Evolutionary conservation across 2,888 invertebrate genomes (phyloP), one percentile per base, ranked within the genome.

Genomic region (Cyclophora albipunctata): DNA sequence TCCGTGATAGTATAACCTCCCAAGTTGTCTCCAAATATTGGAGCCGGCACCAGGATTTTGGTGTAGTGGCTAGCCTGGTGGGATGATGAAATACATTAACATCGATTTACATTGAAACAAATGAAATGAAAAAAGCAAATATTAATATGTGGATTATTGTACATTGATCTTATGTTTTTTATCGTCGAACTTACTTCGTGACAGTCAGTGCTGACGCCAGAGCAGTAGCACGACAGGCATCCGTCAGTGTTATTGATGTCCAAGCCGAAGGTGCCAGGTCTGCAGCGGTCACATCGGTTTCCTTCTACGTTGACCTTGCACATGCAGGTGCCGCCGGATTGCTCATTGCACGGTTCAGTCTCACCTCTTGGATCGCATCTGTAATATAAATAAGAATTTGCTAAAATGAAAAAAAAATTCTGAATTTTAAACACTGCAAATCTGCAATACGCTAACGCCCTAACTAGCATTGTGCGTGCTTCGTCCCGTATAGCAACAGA

Each of bases 161-260:
- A 2, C 20, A 20, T 20, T 20, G 20, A 20, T 20, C 2, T 45
- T 7, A 33, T 34, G 3, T 7, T 42, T 42, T n/a, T 7, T 42
- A 7, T 42, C 7, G 4, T 42, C 5, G 3, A 45, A 34, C 53
- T 63, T 69, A 87, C 89, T 71, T 95, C 94, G 46, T 91, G 90
- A 73, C 98, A 98, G 37, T 92, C 90, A 3, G 85, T 87, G 0
- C 94, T 91, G 5, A 94, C 92, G 6, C 95, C 96, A 34, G 95
- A 96, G 78, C 98, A 98, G 89, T 93, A 98, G 75, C 98, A 98
- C 49, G 93, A 89, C 45, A 92, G 90, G 73, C 98, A 98, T 5
- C 98, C 98, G 45, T 92, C 90, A 0, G 92, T 90, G 77, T 96
- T 94, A 7, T 78, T 78, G 0, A 77, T 71, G 33, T 93, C 92